Base-by-base conservation (phyloP, 2,888 invertebrate species). In the Uropetala carovei region DNA sequence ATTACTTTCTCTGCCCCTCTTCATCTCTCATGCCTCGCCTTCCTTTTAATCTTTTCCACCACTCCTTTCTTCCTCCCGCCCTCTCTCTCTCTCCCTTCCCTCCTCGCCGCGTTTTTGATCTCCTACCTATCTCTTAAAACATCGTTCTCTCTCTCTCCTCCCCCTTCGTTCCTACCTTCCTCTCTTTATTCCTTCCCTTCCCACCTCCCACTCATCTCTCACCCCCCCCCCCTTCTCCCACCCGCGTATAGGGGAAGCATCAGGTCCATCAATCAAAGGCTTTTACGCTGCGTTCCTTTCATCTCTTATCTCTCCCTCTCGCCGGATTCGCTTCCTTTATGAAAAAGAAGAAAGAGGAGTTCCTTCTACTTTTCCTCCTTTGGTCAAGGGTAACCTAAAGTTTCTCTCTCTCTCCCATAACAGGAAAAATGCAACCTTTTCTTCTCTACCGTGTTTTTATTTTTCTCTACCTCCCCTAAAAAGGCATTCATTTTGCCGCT, bases 261-360 rank as follows among this genome's bases (percentile, higher is more conserved):
- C 86, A 27, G 30, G 86, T 58, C 60, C 86, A 86, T 86, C 86
- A 86, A 86, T 86, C 86, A 86, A 86, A 86, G 27, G 16, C 86
- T 86, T 86, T 60, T 64, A 86, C 86, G 86, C 86, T 30, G 59
- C 30, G 22, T 14, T 86, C 59, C 86, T 59, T 86, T 58, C 59
- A 59, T 86, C 59, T 59, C 59, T 58, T 86, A 59, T 85, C 86
- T 60, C 86, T 10, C 5, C 58, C 86, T 60, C 86, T 10, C 5
- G 43, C 59, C 60, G 60, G 59, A 86, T 86, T 86, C 86, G 60
- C 86, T 86, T 86, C 60, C 86, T 86, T 86, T 86, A 60, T 30
- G 60, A 58, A 86, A 86, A 60, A 30, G 86, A 60, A 64, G 86
- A 64, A 86, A 60, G 86, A 59, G 30, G 86, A 59, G 27, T 18